A percentile compares a stretch with the other conserved stretches of the same genome.
Conservation (phyloP, 2,113 vertebrate genomes). For the human region DNA sequence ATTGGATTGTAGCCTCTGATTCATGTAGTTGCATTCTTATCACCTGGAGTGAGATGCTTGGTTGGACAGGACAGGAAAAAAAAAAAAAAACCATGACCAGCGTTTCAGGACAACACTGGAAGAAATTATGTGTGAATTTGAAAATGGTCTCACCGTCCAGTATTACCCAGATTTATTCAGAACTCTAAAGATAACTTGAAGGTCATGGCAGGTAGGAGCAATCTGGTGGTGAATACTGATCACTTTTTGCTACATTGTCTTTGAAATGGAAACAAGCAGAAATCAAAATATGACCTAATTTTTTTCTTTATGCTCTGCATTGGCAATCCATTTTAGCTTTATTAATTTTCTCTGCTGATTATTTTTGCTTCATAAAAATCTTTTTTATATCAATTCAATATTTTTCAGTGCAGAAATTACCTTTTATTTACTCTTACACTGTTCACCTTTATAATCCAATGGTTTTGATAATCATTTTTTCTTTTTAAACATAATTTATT, state of each 20-base stretch:
- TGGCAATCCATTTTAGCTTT: conserved; percentile 9
- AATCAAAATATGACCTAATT: neutral
- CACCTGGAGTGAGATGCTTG: neutral
- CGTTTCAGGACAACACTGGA: neutral
- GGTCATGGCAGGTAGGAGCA: neutral
- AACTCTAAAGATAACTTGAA: neutral
- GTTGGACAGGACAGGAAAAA: neutral
- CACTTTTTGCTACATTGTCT: neutral
- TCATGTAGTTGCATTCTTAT: neutral
- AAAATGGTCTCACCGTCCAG: neutral
- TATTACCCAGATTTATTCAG: neutral
- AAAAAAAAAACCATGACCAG: neutral
- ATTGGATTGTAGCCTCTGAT: neutral
- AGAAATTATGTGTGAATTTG: neutral
- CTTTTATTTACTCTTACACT: neutral
- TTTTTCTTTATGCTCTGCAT: neutral
- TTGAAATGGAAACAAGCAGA: neutral
- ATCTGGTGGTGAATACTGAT: neutral
- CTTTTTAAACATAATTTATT: neutral
- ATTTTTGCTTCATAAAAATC: conserved; percentile 23
- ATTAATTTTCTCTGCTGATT: neutral
- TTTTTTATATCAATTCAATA: conserved; percentile 8
- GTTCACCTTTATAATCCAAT: neutral
- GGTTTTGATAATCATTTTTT: neutral
- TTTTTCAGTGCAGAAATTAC: neutral